Evolutionary conservation across 2,888 invertebrate genomes (phyloP).

Genomic region (Tinea trinotella): DNA sequence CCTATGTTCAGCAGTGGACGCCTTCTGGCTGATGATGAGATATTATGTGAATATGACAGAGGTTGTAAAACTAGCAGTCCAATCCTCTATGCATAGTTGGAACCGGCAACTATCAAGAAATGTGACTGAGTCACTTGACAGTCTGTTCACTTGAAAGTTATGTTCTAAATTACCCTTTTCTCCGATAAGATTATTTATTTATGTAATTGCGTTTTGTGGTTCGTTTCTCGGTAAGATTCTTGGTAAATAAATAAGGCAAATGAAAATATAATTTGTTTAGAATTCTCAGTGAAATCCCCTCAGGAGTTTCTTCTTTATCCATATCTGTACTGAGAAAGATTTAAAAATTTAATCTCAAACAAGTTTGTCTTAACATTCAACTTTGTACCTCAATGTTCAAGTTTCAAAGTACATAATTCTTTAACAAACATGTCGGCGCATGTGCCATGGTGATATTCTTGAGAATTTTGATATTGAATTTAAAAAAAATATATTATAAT

Average conservation of each 20-base stretch:
- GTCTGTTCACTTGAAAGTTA: too few relatives aligned
- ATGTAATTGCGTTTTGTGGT: too few relatives aligned
- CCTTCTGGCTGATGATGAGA: too few relatives aligned
- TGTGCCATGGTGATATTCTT: not conserved
- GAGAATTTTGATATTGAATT: not conserved
- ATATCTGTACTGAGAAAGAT: not conserved
- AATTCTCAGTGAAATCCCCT: not conserved
- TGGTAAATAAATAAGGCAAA: not conserved
- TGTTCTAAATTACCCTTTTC: too few relatives aligned
- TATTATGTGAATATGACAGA: too few relatives aligned
- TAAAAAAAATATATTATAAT: not conserved
- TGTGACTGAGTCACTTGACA: too few relatives aligned
- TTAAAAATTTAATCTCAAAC: conserved; percentile 5
- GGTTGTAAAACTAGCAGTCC: too few relatives aligned
- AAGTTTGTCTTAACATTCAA: not conserved
- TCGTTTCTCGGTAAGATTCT: too few relatives aligned
- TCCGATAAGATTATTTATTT: too few relatives aligned
- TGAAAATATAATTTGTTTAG: conserved; percentile 2
- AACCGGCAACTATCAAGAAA: too few relatives aligned
- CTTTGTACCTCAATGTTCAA: not conserved
- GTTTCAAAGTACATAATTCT: not conserved
- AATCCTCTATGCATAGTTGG: too few relatives aligned
- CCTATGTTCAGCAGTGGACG: too few relatives aligned
- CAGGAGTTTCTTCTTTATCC: not conserved
- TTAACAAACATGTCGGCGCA: not conserved